These are phyloP conservation scores for Flexamia atlantica DNA, from an alignment of 2,888 invertebrate genomes.

Conservation along the genomic window DNA sequence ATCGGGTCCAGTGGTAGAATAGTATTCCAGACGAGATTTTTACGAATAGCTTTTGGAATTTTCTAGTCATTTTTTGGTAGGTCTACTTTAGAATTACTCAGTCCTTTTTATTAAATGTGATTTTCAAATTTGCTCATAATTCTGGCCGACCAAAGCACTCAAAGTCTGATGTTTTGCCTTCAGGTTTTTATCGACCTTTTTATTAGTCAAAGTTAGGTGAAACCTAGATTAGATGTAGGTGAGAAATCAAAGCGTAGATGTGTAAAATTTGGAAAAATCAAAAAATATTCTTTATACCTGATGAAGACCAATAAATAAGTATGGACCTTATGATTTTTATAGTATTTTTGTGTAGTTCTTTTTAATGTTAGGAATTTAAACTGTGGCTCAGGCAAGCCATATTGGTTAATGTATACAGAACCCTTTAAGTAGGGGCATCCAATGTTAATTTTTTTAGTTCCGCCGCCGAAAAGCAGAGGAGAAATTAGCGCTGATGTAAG, in stretches of 20 bases:
- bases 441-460: too few relatives aligned
- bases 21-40: neutral
- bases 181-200: constrained; percentile 18
- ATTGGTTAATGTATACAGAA: too few relatives aligned
- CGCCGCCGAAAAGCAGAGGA: too few relatives aligned
- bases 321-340: constrained; percentile 17
- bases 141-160: constrained; percentile 33
- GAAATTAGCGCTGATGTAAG: too few relatives aligned
- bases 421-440: too few relatives aligned
- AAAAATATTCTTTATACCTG: neutral
- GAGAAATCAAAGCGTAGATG: constrained; percentile 25
- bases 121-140: constrained; percentile 48
- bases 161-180: constrained; percentile 52
- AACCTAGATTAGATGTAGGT: constrained; percentile 6
- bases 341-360: constrained; percentile 16
- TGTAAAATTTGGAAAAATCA: constrained; percentile 15
- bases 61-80: constrained; percentile 14
- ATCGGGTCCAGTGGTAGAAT: constrained; percentile 56
- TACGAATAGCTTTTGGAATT: constrained; percentile 2
- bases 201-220: neutral
- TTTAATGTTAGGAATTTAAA: too few relatives aligned
- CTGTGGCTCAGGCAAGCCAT: too few relatives aligned
- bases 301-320: constrained; percentile 28
- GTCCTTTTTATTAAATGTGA: constrained; percentile 45
- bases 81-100: constrained; percentile 16